Base-by-base conservation (phyloP, 2,888 invertebrate species). In the Scaeva pyrastri region DNA sequence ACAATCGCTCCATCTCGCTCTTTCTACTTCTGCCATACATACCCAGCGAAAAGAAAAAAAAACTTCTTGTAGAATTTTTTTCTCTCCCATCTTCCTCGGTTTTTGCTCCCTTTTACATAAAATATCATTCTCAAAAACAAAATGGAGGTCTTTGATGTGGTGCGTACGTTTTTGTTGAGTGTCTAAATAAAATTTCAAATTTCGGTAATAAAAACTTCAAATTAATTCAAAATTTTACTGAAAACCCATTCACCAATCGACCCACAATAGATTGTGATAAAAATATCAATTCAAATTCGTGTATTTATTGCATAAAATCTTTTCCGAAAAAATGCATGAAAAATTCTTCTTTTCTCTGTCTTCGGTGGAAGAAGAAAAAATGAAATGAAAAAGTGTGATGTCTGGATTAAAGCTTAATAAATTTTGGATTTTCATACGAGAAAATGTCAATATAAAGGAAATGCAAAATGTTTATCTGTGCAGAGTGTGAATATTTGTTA, bases 61-160 rank as follows among this genome's bases (percentile, higher is more conserved):
- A 75, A 64, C 74, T 80, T 84, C 80, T 76, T 72, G 39, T 73
- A 73, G 77, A 68, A 58, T 71, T 41, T 74, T 76, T 73, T 81
- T 62, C 68, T 70, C 74, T 78, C 86, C 74, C 71, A 78, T 86
- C 74, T 66, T 82, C 36, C 74, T 82, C 82, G 86, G 82, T 82
- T 86, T 86, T 82, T 86, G 86, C 82, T 86, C 86, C 86, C 86
- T 86, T 64, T 81, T 82, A 82, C 82, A 81, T 81, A 89, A 88
- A 89, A 66, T 66, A 7, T 64, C 41, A 89, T 89, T 89, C 88
- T 89, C 80, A 76, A 90, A 92, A 92, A 92, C 93, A 93, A 92
- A 93, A 92, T 92, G 93, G 93, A 92, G 93, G 92, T 91, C 91
- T 91, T 91, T 91, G 91, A 91, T 91, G 91, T 92, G 91, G 92